A percentile compares a stretch with the other conserved stretches of the same genome.
Conservation (phyloP, 2,113 vertebrate genomes). For the Amphilophus citrinellus region DNA sequence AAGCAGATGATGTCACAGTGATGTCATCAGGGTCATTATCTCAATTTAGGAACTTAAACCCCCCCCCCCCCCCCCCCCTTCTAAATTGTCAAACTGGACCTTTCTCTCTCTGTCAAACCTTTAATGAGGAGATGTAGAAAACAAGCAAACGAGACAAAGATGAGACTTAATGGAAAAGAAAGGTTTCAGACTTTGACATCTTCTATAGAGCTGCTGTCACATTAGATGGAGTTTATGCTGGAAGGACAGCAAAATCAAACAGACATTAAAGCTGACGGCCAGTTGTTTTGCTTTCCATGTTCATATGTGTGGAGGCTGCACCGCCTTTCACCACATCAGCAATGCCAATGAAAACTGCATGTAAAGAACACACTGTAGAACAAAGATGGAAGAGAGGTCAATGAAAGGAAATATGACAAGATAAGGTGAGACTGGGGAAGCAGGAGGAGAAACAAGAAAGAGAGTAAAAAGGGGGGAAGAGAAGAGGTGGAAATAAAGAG, state of each 20-base stretch:
- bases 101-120: background rate
- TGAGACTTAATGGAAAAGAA: background rate
- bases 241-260: background rate
- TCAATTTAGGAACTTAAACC: background rate
- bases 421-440: background rate
- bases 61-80: background rate
- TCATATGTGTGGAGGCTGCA: background rate
- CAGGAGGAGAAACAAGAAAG: too few species aligned
- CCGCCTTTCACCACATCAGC: constrained; percentile 8
- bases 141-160: background rate
- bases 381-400: background rate
- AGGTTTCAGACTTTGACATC: background rate
- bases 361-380: background rate
- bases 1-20: constrained; percentile 1
- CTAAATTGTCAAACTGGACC: background rate
- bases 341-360: background rate
- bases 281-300: background rate
- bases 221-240: background rate
- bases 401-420: constrained; percentile 1
- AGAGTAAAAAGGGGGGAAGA: background rate
- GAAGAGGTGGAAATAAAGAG: too few species aligned
- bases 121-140: background rate
- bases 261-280: background rate
- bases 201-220: background rate
- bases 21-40: background rate